Evolutionary conservation across 2,113 vertebrate species (phyloP), one percentile per base, ranked within the genome.

Genomic region (Steatornis caripensis): DNA sequence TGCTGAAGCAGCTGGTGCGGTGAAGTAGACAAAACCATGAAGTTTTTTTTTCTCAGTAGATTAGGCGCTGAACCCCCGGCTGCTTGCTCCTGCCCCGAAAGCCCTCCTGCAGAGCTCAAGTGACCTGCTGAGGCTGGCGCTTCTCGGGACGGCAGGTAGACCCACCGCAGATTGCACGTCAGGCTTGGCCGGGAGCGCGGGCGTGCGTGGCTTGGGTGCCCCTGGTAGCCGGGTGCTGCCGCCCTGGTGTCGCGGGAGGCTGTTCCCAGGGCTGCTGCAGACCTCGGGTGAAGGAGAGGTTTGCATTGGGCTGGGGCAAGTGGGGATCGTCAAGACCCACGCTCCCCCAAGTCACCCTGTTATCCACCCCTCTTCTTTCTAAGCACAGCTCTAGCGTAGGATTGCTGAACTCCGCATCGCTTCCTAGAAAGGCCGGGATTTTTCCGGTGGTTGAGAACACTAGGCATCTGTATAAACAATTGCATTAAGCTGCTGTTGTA

Each of bases 381-480:
- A 11, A 3, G 39, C 51, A 6, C 30, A 12, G 2, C 12, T 39
- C 32, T 29, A 6, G 4, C 0, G 4, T 48, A 13, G 80, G 55
- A 43, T 30, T 55, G 43, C 55, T 1, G 22, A 84, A 69, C 55
- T 34, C 46, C 6, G 7, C 15, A 0, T 34, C 0, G 0, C 61
- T 94, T 87, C 91, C 82, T 87, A 26, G 84, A 41, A 82, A 82
- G 65, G 69, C 2, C 11, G 37, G 53, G 75, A 24, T 69, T 88
- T 89, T 77, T 75, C 53, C 74, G 49, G 6, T 80, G 60, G 30
- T n/a, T 71, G 83, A 26, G 72, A 90, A 62, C 79, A 43, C 2
- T 6, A 49, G 29, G 78, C 81, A 69, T 96, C 91, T 89, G 89
- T 89, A 96, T 96, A 94, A 96, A 91, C 87, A 95, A 89, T 89